Evolutionary conservation across 2,888 invertebrate species (phyloP), one percentile per base, ranked within the genome.

Genomic region (Byasa hedistus): DNA sequence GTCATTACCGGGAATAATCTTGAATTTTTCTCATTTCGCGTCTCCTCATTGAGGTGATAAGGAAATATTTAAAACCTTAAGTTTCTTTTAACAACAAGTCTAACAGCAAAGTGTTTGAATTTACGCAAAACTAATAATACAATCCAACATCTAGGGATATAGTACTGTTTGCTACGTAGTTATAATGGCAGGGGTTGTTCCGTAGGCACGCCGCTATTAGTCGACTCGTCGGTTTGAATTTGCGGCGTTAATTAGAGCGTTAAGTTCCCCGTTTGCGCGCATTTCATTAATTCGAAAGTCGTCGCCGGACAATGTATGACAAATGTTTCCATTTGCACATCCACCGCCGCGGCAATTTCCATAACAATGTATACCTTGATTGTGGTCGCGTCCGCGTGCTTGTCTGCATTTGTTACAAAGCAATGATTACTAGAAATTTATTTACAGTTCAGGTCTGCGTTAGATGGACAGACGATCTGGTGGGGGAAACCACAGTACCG

Each of bases 301-400:
- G 15, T 4, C 22, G n/a, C 24, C 22, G 55, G 54, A 58, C 62
- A 58, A 66, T 66, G 62, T 54, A 48, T 23, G 62, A 62, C 32
- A 66, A 66, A 66, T 66, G n/a, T 62, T 62, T 55, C 58, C 23
- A 62, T 57, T 61, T 61, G 8, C 32, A 52, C 39, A 19, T 57
- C 21, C 57, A 39, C 36, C 24, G 24, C 17, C 19, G 39, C 48
- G 19, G 23, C 19, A 12, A 62, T 52, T 65, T 56, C 44, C 66
- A 66, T 61, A 24, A 59, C 27, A 62, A 22, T 61, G n/a, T 44
- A 57, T 61, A 55, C 32, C 55, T 19, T 55, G 55, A 61, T 66
- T 65, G 15, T 51, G 22, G 52, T 21, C 23, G 48, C 32, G 48
- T n/a, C n/a, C 17, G 15, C 48, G 2, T 48, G n/a, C 17, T 48